Percentiles rank a stretch among this genome's conserved stretches.
Conservation (phyloP, 1,140 invertebrate genomes). For the Thalassaphorura encarpata region DNA sequence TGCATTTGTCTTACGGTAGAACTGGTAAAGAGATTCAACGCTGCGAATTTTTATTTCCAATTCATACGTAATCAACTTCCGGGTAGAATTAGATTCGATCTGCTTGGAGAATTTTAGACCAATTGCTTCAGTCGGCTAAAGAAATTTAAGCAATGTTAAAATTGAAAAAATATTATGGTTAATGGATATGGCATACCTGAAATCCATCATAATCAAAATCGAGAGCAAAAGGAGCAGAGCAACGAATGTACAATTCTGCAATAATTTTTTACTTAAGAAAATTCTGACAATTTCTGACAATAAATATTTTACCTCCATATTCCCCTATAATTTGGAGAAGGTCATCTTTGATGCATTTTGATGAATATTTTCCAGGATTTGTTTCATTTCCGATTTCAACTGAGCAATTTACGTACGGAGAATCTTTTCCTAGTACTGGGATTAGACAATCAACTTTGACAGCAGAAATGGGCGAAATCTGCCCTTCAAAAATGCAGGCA, state of each 20-base stretch:
- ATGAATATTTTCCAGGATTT: background rate
- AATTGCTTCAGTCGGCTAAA: background rate
- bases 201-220: background rate
- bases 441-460: too few species aligned
- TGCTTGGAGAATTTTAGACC: background rate
- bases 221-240: background rate
- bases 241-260: background rate
- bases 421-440: too few species aligned
- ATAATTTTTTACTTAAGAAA: background rate
- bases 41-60: background rate
- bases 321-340: background rate
- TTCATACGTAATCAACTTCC: background rate
- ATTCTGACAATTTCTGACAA: background rate
- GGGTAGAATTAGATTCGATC: background rate
- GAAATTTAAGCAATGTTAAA: background rate
- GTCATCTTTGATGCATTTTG: background rate
- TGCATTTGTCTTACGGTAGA: background rate
- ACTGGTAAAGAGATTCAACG: background rate
- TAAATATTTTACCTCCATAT: background rate
- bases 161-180: background rate
- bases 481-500: too few species aligned
- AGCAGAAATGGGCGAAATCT: too few species aligned
- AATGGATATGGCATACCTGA: background rate
- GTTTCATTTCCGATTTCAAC: background rate
- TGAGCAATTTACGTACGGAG: background rate